These are phyloP conservation scores for Drosophila sp. DNA, from an alignment of 1,140 invertebrate genomes.

Conservation along the genomic window DNA sequence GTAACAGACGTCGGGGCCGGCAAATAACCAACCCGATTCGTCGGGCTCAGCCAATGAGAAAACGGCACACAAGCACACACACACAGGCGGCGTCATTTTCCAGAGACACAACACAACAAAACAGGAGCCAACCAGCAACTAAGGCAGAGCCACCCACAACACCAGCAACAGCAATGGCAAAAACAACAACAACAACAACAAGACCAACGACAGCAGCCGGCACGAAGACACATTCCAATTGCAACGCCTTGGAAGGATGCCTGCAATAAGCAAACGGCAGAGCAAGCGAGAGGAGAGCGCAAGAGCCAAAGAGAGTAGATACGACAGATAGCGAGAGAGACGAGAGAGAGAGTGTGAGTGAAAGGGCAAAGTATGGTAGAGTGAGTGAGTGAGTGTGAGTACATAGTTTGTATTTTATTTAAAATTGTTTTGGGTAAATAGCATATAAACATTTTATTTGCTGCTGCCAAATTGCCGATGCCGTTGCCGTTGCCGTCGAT, in stretches of 20 bases:
- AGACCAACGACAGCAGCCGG: slow-evolving; percentile 49
- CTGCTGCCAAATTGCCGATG: slow-evolving; percentile 68
- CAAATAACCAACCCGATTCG: slow-evolving; percentile 77
- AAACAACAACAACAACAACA: slow-evolving; percentile 36
- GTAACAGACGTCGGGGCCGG: slow-evolving; percentile 26
- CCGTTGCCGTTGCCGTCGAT: neutral
- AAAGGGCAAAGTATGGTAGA: slow-evolving; percentile 10
- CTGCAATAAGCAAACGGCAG: slow-evolving; percentile 40
- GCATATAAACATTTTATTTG: slow-evolving; percentile 84
- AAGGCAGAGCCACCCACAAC: slow-evolving; percentile 64
- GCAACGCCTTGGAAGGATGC: slow-evolving; percentile 72
- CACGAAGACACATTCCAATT: slow-evolving; percentile 76
- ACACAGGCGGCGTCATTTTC: slow-evolving; percentile 72
- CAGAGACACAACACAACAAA: slow-evolving; percentile 83
- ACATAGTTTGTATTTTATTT: slow-evolving; percentile 76
- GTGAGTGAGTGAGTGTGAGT: slow-evolving; percentile 30
- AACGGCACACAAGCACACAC: slow-evolving; percentile 44
- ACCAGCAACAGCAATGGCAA: slow-evolving; percentile 51
- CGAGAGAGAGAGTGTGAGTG: neutral
- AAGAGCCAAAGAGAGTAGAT: neutral
- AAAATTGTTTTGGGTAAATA: slow-evolving; percentile 83
- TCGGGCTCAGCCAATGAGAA: slow-evolving; percentile 66
- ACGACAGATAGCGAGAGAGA: no score
- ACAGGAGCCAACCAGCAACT: slow-evolving; percentile 81
- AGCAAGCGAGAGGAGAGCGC: slow-evolving; percentile 19